Base-by-base conservation (phyloP, 2,888 invertebrate species). In the Callinectes sapidus region DNA sequence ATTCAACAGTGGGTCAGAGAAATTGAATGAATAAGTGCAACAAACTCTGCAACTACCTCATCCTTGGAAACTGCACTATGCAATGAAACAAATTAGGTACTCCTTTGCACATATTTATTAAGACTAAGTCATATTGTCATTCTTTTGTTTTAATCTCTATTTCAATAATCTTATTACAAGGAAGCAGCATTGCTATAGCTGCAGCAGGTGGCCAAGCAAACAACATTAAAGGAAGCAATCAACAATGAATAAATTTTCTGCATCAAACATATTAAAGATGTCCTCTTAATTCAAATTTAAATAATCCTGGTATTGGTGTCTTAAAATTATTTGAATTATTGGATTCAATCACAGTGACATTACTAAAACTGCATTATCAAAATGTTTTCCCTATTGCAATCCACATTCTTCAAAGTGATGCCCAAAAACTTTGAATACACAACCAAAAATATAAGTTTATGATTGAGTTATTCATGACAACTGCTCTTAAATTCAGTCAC, bases 71-170 rank as follows among this genome's bases (percentile, higher is more conserved):
- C 23, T 28, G 28, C n/a, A 71, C 1, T 71, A 28, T 71, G 71
- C 28, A 71, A 71, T 71, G 71, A 71, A 71, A 71, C 71, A 71
- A 71, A 71, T 71, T 8, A 39, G 39, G 39, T 39, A 18, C 71
- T 71, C 71, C 23, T 23, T n/a, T 71, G 71, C 71, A 71, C n/a
- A 71, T 71, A n/a, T 71, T 71, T 71, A 71, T 71, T 71, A 23
- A n/a, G n/a, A 71, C 28, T 71, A 71, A 28, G 10, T 71, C 71
- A 71, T 71, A 28, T 23, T 71, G 28, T 71, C 71, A 8, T 71
- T 71, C n/a, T 66, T 71, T n/a, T 71, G 28, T 28, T 71, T 71
- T 28, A 23, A 23, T 28, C 28, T 71, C 23, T 6, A 71, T 71
- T 71, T n/a, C 71, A n/a, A 28, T 71, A 71, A 28, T 71, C 71